These are phyloP conservation scores for Prochilodus magdalenae DNA, from an alignment of 2,113 vertebrate genomes.

Conservation along the genomic window DNA sequence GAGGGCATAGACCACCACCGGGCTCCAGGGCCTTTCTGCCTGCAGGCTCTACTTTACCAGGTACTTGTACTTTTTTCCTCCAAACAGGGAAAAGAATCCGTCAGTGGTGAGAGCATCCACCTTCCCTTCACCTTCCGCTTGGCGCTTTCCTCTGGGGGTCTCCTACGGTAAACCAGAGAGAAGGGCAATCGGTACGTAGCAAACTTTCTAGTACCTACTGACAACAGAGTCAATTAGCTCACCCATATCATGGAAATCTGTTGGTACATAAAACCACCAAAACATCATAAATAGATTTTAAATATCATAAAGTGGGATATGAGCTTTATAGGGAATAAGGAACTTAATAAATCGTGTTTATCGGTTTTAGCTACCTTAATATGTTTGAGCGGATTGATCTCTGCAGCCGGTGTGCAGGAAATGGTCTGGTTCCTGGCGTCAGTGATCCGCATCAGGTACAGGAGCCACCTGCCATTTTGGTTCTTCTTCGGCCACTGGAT, in stretches of 20 bases:
- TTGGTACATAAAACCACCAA: too few relatives aligned
- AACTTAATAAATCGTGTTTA: not conserved
- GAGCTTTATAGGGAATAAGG: too few relatives aligned
- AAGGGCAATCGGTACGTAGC: not conserved
- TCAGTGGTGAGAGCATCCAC: slow-evolving; percentile 69
- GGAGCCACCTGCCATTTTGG: slow-evolving; percentile 84
- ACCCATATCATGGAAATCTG: too few relatives aligned
- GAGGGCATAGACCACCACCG: too few relatives aligned
- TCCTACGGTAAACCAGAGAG: slow-evolving; percentile 39
- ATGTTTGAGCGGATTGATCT: slow-evolving; percentile 75
- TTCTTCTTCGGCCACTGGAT: slow-evolving; percentile 92
- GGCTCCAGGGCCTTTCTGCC: too few relatives aligned
- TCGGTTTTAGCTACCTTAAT: slow-evolving; percentile 66
- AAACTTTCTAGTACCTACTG: not conserved
- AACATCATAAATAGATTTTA: too few relatives aligned
- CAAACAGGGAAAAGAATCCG: slow-evolving; percentile 74
- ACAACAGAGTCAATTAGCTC: not conserved
- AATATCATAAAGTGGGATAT: too few relatives aligned
- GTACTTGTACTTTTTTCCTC: slow-evolving; percentile 81
- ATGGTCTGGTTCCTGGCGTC: slow-evolving; percentile 80
- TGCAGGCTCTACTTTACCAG: slow-evolving; percentile 73
- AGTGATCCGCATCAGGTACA: slow-evolving; percentile 88
- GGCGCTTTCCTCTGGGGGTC: slow-evolving; percentile 69
- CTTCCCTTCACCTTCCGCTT: slow-evolving; percentile 74
- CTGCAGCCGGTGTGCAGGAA: slow-evolving; percentile 78